These are phyloP conservation scores for Pituophis catenifer DNA, from an alignment of 2,113 vertebrate genomes.

Conservation along the genomic window DNA sequence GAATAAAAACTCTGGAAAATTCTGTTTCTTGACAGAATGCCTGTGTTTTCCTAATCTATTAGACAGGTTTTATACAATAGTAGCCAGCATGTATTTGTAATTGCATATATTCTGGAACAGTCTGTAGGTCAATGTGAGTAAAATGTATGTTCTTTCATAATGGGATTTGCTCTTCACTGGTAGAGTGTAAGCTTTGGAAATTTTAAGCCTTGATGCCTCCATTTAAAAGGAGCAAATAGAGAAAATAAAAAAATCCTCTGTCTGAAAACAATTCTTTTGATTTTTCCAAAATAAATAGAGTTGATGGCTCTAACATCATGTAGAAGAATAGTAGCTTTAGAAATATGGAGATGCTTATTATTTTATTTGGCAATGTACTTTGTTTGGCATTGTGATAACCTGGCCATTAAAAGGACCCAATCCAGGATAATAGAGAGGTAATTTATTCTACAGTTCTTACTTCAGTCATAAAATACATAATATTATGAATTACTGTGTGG, in stretches of 20 bases:
- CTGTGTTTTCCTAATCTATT: not conserved
- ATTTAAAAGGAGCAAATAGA: not conserved
- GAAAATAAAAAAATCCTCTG: not conserved
- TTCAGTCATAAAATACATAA: not conserved
- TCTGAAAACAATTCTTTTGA: not conserved
- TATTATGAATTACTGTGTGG: not conserved
- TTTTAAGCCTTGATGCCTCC: not conserved
- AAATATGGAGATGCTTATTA: not conserved
- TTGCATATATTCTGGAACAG: not conserved
- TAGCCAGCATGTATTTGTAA: not conserved
- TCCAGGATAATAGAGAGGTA: not conserved
- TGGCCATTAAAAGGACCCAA: not conserved
- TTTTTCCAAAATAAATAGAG: not conserved
- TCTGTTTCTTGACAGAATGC: conserved; percentile 7
- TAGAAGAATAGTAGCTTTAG: not conserved
- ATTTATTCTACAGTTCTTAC: not conserved
- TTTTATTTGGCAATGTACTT: not conserved
- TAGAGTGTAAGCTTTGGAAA: not conserved
- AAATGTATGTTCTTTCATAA: not conserved
- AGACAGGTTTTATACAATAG: not conserved
- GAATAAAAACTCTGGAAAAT: conserved; percentile 47
- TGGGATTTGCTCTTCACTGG: not conserved
- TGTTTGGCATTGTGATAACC: not conserved
- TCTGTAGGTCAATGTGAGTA: not conserved
- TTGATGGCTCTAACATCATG: not conserved